phyloP scores from a whole-genome alignment of 2,113 vertebrate genomes.

The Pantherophis guttatus region DNA sequence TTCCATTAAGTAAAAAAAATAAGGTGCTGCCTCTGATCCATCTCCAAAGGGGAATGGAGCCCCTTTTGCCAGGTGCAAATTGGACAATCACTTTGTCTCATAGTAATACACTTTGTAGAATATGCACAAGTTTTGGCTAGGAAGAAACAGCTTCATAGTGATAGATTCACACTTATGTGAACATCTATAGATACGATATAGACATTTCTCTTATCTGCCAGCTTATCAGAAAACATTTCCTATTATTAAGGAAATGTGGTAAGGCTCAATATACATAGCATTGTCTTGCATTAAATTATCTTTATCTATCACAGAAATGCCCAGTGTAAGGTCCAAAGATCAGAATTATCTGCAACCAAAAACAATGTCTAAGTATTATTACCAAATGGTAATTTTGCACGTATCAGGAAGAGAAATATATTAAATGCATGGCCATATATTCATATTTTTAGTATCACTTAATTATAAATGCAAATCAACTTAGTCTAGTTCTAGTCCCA shows the following conservation, averaged over 20 bases:
- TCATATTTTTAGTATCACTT: background rate
- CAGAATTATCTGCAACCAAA: background rate
- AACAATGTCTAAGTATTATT: background rate
- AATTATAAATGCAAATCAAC: background rate
- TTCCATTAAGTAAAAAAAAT: conserved; percentile 60
- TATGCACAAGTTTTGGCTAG: background rate
- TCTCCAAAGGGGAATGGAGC: conserved; percentile 28
- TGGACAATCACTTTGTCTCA: conserved; percentile 25
- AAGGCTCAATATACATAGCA: background rate
- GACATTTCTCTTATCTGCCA: background rate
- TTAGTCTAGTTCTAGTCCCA: background rate
- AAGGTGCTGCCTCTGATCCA: conserved; percentile 38
- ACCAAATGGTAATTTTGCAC: background rate
- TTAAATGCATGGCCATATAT: background rate
- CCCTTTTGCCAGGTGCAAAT: conserved; percentile 54
- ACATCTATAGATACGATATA: accelerated
- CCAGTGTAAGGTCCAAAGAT: background rate
- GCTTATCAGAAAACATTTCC: background rate
- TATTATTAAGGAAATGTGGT: background rate
- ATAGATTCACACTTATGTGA: background rate
- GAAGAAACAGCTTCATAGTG: conserved; percentile 27
- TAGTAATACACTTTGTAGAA: conserved; percentile 15
- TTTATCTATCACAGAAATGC: background rate
- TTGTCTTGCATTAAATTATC: background rate
- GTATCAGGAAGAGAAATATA: background rate